A percentile compares a stretch with the other conserved stretches of the same genome.
These are phyloP conservation scores for Anagrus nilaparvatae DNA, from an alignment of 1,140 invertebrate genomes.

Conservation along the genomic window DNA sequence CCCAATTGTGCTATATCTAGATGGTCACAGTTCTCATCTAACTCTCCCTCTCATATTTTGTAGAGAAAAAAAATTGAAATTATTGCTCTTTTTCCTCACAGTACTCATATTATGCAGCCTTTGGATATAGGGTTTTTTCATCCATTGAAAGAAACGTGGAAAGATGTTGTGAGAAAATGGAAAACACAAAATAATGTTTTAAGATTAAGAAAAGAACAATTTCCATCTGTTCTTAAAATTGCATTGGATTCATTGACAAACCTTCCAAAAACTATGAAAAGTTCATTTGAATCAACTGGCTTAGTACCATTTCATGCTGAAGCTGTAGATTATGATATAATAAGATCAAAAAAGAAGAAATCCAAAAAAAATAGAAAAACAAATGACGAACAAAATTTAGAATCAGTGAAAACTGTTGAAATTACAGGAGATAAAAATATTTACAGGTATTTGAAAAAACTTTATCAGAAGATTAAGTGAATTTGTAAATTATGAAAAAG, in stretches of 20 bases:
- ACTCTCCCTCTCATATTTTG: background rate
- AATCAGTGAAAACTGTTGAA: background rate
- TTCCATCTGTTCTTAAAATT: background rate
- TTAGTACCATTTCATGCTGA: constrained; percentile 3
- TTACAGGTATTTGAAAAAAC: background rate
- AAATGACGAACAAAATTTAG: background rate
- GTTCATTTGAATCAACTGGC: background rate
- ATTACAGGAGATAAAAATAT: background rate
- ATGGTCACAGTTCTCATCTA: background rate
- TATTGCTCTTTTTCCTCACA: background rate
- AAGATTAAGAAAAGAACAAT: constrained; percentile 1
- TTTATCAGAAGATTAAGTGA: background rate
- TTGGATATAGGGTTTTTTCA: background rate
- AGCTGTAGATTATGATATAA: background rate
- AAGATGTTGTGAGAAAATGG: background rate
- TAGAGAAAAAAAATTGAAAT: background rate
- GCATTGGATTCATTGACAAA: background rate
- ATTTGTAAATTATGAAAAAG: background rate
- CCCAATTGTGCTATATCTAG: background rate
- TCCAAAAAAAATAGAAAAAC: background rate
- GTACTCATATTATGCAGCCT: constrained; percentile 1
- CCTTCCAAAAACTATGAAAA: background rate
- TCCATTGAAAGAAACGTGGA: background rate
- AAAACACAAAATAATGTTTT: background rate
- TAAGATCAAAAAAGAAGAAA: constrained; percentile 1